Evolutionary conservation across 2,888 invertebrate species (phyloP), one percentile per base, ranked within the genome.

Genomic region (Andrena bicolor): DNA sequence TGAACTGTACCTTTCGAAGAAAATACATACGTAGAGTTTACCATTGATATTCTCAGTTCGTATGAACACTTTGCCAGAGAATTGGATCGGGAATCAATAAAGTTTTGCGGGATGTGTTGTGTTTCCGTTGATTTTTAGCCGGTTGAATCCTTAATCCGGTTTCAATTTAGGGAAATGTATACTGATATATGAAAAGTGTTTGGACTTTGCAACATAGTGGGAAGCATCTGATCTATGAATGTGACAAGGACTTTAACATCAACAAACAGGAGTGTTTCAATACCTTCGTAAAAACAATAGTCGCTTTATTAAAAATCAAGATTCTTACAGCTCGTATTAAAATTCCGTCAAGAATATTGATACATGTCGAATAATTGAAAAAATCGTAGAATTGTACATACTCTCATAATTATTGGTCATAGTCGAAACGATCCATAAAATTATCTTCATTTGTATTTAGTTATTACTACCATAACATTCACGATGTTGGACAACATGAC

Each of bases 401-500:
- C 20, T 53, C 3, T 7, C 2, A 2, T 20, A n/a, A 8, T 51
- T 51, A 51, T 51, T 51, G 16, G 1, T 41, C 16, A 41, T 4
- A 41, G 41, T 16, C 0, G 5, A 41, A 41, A 41, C 16, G 16
- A 13, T 51, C 51, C 3, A 8, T n/a, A n/a, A 51, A 20, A 51
- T 51, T 20, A 8, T 51, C 51, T 51, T 51, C 51, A 20, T 20
- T 20, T n/a, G 20, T 20, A 51, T 16, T 7, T 2, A 20, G 16
- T 2, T 4, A 2, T 10, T n/a, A 41, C 2, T 8, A 8, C 5
- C 6, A 7, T 23, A 23, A 7, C 16, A 26, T 13, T 53, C 71
- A 71, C 26, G 20, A 88, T 88, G 88, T 65, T 84, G 41, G 86
- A 86, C 41, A 83, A 69, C 69, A 66, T 51, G n/a, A 66, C 76